phyloP scores from a whole-genome alignment of 2,113 vertebrate species.

The Charina bottae region DNA sequence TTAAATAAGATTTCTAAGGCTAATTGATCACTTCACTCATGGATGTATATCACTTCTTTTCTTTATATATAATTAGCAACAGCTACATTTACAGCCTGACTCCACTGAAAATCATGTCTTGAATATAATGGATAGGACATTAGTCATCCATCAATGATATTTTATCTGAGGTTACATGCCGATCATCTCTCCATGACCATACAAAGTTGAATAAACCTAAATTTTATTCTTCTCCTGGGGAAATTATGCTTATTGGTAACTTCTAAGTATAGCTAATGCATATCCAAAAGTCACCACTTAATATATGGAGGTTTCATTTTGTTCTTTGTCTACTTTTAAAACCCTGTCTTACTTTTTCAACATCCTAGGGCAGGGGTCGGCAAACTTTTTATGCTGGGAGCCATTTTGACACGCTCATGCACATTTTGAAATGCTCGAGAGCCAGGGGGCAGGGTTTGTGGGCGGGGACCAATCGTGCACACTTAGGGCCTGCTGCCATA shows the following conservation, averaged over 20 bases:
- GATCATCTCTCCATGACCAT: background rate
- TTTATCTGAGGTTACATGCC: background rate
- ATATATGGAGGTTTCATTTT: background rate
- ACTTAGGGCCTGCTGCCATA: no score
- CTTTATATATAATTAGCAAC: background rate
- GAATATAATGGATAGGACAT: background rate
- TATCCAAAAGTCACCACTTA: background rate
- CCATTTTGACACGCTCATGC: no score
- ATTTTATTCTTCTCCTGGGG: background rate
- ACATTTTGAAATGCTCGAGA: no score
- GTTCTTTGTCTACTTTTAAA: background rate
- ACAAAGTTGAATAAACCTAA: background rate
- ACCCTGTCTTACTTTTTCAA: background rate
- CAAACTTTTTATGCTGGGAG: no score
- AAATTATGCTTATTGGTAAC: background rate
- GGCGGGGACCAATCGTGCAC: no score
- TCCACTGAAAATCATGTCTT: background rate
- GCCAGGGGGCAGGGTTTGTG: no score
- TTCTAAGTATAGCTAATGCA: background rate
- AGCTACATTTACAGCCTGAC: background rate
- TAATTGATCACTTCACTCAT: background rate
- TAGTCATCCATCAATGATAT: background rate
- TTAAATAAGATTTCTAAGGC: background rate
- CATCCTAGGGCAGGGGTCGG: background rate
- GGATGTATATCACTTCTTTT: background rate